phyloP scores from a whole-genome alignment of 2,113 vertebrate genomes.

The Terrapene triunguis region DNA sequence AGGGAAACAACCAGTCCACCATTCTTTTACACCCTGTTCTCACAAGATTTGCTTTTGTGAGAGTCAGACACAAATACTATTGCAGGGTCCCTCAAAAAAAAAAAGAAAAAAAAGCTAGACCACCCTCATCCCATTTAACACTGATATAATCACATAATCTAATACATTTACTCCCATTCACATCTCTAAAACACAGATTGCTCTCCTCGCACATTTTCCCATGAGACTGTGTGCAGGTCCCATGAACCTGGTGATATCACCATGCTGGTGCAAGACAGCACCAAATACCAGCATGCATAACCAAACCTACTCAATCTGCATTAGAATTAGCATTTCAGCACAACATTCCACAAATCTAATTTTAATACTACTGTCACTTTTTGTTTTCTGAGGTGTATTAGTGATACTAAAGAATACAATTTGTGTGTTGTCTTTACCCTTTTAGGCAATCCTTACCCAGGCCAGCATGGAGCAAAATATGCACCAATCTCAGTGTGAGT shows the following conservation, averaged over 20 bases:
- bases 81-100: not conserved
- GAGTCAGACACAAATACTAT: not conserved
- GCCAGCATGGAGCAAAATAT: conserved; percentile 7
- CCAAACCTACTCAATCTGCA: not conserved
- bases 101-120: not conserved
- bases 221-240: not conserved
- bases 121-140: not conserved
- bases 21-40: not conserved
- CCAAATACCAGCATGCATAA: not conserved
- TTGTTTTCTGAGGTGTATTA: not conserved
- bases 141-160: not conserved
- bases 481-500: conserved; percentile 2
- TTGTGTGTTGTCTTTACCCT: not conserved
- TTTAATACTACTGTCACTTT: not conserved
- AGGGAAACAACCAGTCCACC: not conserved
- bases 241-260: not conserved
- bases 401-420: not conserved
- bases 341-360: not conserved
- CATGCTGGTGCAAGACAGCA: not conserved
- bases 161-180: not conserved
- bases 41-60: not conserved
- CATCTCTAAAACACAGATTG: not conserved
- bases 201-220: not conserved
- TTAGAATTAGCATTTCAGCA: not conserved
- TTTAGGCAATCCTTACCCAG: conserved; percentile 1